A percentile compares a stretch with the other conserved stretches of the same genome.
Evolutionary conservation across 2,888 invertebrate genomes (phyloP).

Genomic region (Drosophila neotestacea): DNA sequence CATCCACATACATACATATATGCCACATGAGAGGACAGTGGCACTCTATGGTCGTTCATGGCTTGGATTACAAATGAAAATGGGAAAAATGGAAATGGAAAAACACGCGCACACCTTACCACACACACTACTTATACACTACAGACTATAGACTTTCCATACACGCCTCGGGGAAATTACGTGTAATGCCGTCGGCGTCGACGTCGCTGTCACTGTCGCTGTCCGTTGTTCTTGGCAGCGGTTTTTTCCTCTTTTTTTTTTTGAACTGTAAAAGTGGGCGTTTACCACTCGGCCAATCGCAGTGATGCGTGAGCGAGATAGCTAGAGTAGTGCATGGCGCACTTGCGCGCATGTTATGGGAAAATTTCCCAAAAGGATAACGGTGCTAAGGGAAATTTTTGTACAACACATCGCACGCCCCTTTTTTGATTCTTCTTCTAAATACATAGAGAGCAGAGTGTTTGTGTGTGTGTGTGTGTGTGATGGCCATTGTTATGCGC

Average conservation of each 20-base stretch:
- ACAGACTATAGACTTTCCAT: constrained; percentile 22
- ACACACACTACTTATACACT: constrained; percentile 24
- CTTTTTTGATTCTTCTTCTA: constrained; percentile 37
- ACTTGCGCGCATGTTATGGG: constrained; percentile 62
- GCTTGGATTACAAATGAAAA: constrained; percentile 57
- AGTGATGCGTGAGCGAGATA: constrained; percentile 49
- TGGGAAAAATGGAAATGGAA: constrained; percentile 17
- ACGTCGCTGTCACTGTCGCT: not conserved
- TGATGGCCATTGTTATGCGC: constrained; percentile 73
- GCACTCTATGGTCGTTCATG: constrained; percentile 63
- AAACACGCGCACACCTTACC: constrained; percentile 36
- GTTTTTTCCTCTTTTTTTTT: not conserved
- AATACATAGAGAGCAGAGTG: constrained; percentile 38
- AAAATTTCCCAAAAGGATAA: constrained; percentile 64
- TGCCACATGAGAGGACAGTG: constrained; percentile 34
- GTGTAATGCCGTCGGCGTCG: constrained; percentile 53
- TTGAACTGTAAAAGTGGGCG: constrained; percentile 60
- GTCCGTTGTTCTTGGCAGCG: constrained; percentile 12
- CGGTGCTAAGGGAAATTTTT: constrained; percentile 55
- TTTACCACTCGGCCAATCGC: constrained; percentile 46
- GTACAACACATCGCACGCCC: constrained; percentile 46
- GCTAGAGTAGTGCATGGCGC: constrained; percentile 37
- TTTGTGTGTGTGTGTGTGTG: constrained; percentile 22
- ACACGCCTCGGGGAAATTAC: constrained; percentile 38
- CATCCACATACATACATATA: not conserved